These are phyloP conservation scores for Scolopax mira DNA, from an alignment of 2,113 vertebrate species.

Conservation along the genomic window DNA sequence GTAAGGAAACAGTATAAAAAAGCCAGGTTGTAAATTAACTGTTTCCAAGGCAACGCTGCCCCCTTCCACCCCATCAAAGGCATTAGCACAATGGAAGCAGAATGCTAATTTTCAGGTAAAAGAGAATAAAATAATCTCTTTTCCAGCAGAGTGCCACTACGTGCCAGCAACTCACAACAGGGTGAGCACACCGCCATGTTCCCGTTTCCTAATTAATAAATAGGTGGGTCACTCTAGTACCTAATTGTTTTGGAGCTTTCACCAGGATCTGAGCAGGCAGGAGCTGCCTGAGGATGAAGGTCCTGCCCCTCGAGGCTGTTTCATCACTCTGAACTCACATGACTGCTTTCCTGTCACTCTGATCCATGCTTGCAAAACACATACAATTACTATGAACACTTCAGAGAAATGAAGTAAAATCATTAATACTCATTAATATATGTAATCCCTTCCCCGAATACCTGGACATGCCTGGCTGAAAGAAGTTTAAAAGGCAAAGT, in stretches of 20 bases:
- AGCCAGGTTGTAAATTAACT: neutral
- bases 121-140: neutral
- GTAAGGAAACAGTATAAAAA: neutral
- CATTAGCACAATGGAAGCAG: neutral
- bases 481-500: neutral
- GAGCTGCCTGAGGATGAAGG: rapidly evolving
- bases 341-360: neutral
- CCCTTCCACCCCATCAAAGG: neutral
- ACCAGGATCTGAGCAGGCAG: neutral
- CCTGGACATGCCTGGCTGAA: neutral
- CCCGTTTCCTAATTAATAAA: neutral
- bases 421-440: neutral
- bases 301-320: neutral
- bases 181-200: neutral
- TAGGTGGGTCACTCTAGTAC: neutral
- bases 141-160: neutral
- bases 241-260: neutral
- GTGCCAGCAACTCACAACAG: neutral
- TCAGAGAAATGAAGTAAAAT: neutral
- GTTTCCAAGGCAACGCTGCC: conserved; percentile 9
- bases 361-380: neutral
- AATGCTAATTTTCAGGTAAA: neutral
- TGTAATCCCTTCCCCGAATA: neutral
- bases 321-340: neutral
- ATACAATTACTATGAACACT: rapidly evolving